Conservation (phyloP, 2,888 invertebrate genomes). For the Papilio demoleus region DNA sequence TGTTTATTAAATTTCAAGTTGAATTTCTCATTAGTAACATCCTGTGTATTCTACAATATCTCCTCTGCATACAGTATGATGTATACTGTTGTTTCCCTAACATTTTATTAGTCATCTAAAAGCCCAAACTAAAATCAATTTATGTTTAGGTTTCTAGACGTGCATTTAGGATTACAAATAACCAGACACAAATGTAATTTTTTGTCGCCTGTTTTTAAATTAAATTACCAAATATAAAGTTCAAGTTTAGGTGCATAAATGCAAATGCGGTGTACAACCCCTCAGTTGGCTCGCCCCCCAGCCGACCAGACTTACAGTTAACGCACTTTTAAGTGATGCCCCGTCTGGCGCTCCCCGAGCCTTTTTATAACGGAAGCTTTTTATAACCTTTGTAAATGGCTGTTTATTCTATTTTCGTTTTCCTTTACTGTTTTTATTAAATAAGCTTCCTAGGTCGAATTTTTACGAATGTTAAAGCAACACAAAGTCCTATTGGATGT, state of each 20-base stretch:
- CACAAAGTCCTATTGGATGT: not conserved
- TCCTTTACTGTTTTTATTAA: not conserved
- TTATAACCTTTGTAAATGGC: slow-evolving; percentile 5
- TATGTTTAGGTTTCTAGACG: not conserved
- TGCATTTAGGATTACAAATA: not conserved
- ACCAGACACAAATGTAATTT: not conserved
- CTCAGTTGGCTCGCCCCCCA: not conserved
- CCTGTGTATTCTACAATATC: not conserved
- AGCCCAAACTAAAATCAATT: not conserved
- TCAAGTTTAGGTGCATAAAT: not conserved
- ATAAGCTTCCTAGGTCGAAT: not conserved
- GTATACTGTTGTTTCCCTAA: not conserved
- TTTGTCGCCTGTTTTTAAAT: not conserved
- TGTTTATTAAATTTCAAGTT: not conserved
- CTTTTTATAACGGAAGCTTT: slow-evolving; percentile 21
- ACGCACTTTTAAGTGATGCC: slow-evolving; percentile 30
- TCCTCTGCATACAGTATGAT: not conserved
- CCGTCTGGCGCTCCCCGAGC: slow-evolving; percentile 11
- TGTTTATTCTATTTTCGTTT: slow-evolving; percentile 14
- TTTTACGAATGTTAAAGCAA: not conserved
- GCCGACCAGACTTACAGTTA: slow-evolving; percentile 17
- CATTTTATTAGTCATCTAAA: not conserved
- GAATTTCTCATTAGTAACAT: not conserved
- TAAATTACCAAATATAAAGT: not conserved
- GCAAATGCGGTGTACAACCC: not conserved